These are phyloP conservation scores for Zosterops lateralis DNA, from an alignment of 2,113 vertebrate genomes.

Conservation along the genomic window DNA sequence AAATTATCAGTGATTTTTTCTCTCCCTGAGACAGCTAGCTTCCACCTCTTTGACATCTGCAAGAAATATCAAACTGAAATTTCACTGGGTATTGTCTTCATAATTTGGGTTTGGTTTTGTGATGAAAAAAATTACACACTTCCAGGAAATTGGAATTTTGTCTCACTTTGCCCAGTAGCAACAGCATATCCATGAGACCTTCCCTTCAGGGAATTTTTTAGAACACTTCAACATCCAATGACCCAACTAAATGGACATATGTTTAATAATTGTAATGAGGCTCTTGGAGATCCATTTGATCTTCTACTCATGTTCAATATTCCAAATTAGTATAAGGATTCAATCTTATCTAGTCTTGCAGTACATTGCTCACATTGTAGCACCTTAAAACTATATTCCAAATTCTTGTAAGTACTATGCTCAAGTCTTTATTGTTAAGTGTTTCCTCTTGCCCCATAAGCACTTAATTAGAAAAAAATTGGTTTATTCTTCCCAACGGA, in stretches of 20 bases:
- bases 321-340: neutral
- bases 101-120: neutral
- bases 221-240: neutral
- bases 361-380: neutral
- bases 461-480: neutral
- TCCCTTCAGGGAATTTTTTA: neutral
- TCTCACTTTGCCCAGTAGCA: neutral
- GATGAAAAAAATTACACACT: neutral
- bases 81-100: neutral
- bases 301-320: neutral
- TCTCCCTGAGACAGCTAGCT: neutral
- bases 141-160: neutral
- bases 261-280: neutral
- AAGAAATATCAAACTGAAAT: neutral
- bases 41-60: neutral
- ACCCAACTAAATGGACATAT: neutral
- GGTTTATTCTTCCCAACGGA: neutral
- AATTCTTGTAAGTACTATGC: neutral
- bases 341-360: neutral
- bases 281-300: neutral
- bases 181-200: neutral
- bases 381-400: neutral
- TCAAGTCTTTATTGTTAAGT: neutral
- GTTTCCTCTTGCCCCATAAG: rapidly evolving
- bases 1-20: neutral